These are phyloP conservation scores for Pachycephus smyrnensis DNA, from an alignment of 2,888 invertebrate species.

Conservation along the genomic window DNA sequence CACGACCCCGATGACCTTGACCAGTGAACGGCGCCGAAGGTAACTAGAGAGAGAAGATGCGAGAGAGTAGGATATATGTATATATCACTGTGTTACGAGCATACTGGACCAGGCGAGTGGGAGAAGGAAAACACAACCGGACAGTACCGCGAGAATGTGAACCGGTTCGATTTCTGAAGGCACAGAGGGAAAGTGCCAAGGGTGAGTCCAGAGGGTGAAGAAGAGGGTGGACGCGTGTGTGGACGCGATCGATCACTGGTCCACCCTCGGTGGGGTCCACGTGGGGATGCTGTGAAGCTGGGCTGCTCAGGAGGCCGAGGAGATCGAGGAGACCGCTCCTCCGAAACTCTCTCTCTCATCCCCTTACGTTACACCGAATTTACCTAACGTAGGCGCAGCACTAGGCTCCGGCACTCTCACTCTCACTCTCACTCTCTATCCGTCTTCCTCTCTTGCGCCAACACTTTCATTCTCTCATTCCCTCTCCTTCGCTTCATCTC, in stretches of 20 bases:
- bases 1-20: not conserved
- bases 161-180: constrained; percentile 23
- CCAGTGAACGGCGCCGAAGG: not conserved
- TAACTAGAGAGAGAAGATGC: not conserved
- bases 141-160: not conserved
- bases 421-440: constrained; percentile 33
- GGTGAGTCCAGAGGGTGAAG: constrained; percentile 36
- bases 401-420: constrained; percentile 22
- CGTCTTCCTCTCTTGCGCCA: constrained; percentile 4
- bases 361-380: constrained; percentile 59
- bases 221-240: constrained; percentile 19
- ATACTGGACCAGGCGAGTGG: not conserved
- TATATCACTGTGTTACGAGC: not conserved
- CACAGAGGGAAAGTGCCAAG: constrained; percentile 10
- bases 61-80: not conserved
- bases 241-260: constrained; percentile 54
- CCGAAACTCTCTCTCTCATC: constrained; percentile 23
- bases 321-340: constrained; percentile 16
- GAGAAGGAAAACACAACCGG: not conserved
- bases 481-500: constrained; percentile 4
- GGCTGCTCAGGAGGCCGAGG: not conserved
- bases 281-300: not conserved
- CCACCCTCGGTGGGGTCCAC: constrained; percentile 51
- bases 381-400: constrained; percentile 61
- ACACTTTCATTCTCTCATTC: constrained; percentile 10